Evolutionary conservation across 1,140 invertebrate genomes (phyloP), one percentile per base, ranked within the genome.

Genomic region (Micrasema longulum): DNA sequence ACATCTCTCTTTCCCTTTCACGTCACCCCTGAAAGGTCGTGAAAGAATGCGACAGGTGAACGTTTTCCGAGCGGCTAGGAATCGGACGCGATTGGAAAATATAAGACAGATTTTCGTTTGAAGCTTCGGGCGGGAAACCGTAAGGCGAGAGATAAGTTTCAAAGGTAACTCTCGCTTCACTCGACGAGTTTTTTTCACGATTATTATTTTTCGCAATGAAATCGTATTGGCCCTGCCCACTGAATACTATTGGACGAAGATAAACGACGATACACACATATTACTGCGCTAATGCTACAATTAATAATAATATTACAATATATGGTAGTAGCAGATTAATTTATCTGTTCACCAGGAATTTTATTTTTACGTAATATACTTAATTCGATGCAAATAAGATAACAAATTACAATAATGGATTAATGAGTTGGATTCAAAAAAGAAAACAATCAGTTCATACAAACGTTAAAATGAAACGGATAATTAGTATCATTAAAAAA

Each of bases 41-140:
- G 35, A 50, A 23, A 35, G 73, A 71, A 7, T 22, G 16, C 50
- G 73, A 66, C 36, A 53, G 38, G 11, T 12, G n/a, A 63, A 26
- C 36, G 23, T 47, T 48, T 26, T 47, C 18, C 26, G 14, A 16
- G 55, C 14, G 31, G 55, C 55, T 16, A 16, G 12, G 26, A n/a
- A n/a, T 53, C 26, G 10, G 18, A 22, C 22, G 26, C 16, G 38
- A 64, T 10, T 18, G 36, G 60, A 26, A 67, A 72, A 65, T 45
- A 31, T 48, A 50, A 63, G 62, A 72, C 64, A 72, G 71, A 72
- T 72, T 72, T 72, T 72, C 71, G 67, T 68, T 72, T 72, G 52
- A 68, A 67, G 65, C 50, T 22, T 50, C 22, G 36, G 43, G 63
- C 36, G 38, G 52, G 50, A 68, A 66, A 72, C 48, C 50, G 52